Base-by-base conservation (phyloP, 2,888 invertebrate genomes). In the Lordiphosa andalusiaca region DNA sequence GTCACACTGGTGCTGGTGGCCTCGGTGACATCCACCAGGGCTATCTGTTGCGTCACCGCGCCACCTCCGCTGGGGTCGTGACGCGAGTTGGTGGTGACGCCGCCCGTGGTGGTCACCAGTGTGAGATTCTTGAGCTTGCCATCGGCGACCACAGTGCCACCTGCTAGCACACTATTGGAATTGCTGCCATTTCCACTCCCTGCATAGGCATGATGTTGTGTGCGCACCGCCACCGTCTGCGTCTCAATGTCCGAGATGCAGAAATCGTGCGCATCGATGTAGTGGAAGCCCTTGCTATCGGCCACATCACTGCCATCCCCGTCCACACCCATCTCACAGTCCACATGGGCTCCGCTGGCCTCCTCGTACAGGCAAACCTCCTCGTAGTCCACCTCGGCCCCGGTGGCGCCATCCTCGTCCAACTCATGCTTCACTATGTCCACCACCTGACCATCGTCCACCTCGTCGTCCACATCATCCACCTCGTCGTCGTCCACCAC, bases 321-420 rank as follows among this genome's bases (percentile, higher is more conserved):
- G 12, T 71, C 84, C 4, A 75, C 71, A 13, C 52, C 84, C 46
- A 87, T 83, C 42, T 87, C 87, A 50, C 87, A 87, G 40, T 84
- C 84, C 0, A 77, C 77, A 3, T 83, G 73, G 13, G 78, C 84
- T 0, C 74, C 83, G 12, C 69, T 73, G 5, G 82, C 73, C 35
- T 88, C 88, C 52, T 88, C 88, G 42, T 88, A 88, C 5, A 88
- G 65, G 40, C 85, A 87, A 0, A 88, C 87, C 58, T 88, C 88
- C 40, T 85, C 84, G 48, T 88, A 88, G 35, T 86, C 80, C 0
- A 83, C 86, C 40, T 86, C 86, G 9, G 69, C 71, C 1, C 76
- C 78, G 1, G 77, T 82, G 10, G 83, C 83, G 6, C 74, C 87
- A 36, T 85, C 86, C 53, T 87, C 88, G 48, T 86, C 86, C 50